Evolutionary conservation across 2,797 vertebrate species (phyloP).

Genomic region (Paguma larvata): DNA sequence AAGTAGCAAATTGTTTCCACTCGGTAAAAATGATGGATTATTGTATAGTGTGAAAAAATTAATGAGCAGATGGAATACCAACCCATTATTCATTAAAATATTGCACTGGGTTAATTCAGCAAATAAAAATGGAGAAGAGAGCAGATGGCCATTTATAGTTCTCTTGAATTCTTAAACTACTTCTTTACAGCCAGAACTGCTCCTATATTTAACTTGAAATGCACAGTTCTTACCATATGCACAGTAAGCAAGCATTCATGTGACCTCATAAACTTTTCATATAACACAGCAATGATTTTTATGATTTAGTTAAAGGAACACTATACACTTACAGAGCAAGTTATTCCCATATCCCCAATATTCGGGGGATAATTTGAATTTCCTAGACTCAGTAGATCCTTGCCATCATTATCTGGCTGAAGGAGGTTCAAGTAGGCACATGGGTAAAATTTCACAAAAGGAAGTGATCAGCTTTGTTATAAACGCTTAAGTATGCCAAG

Average conservation of each 20-base stretch:
- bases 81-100: conserved; percentile 88
- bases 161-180: conserved; percentile 87
- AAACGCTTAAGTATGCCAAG: conserved; percentile 38
- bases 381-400: conserved; percentile 77
- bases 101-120: conserved; percentile 86
- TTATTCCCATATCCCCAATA: conserved; percentile 73
- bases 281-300: conserved; percentile 85
- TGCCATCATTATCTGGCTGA: conserved; percentile 57
- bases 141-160: conserved; percentile 88
- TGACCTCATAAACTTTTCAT: conserved; percentile 86
- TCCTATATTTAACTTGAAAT: conserved; percentile 87
- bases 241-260: conserved; percentile 84
- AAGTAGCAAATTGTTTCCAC: conserved; percentile 80
- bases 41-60: conserved; percentile 73
- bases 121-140: conserved; percentile 87
- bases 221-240: conserved; percentile 85
- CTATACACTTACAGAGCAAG: conserved; percentile 70
- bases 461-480: conserved; percentile 63
- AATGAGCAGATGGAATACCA: conserved; percentile 85
- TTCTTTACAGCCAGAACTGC: conserved; percentile 82
- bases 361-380: conserved; percentile 77
- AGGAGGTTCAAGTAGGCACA: conserved; percentile 62
- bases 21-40: conserved; percentile 80
- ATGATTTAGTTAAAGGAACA: conserved; percentile 76
- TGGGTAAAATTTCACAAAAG: conserved; percentile 70